phyloP scores from a whole-genome alignment of 2,113 vertebrate species.

The Scomber colias region DNA sequence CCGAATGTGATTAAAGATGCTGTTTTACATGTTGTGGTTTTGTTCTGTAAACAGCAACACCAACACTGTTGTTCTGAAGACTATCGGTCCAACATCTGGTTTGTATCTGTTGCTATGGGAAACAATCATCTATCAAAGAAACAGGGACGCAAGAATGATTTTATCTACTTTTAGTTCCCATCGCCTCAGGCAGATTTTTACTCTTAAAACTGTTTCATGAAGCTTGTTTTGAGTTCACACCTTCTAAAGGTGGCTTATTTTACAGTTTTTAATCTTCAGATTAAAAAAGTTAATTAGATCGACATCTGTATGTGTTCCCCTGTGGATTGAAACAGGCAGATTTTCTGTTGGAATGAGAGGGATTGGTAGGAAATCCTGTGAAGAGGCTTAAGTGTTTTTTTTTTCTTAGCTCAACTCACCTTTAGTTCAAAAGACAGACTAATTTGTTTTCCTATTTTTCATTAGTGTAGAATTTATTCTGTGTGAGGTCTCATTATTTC shows the following conservation, averaged over 20 bases:
- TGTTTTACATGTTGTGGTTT: not conserved
- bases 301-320: not conserved
- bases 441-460: slow-evolving; percentile 32
- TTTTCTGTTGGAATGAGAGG: slow-evolving; percentile 2
- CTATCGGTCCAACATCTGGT: slow-evolving; percentile 27
- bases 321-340: not conserved
- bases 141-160: slow-evolving; percentile 13
- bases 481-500: slow-evolving; percentile 68
- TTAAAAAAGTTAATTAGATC: not conserved
- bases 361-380: not conserved
- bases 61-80: not conserved
- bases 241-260: too few species aligned
- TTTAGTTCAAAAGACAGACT: slow-evolving; percentile 15
- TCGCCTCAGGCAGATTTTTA: too few species aligned
- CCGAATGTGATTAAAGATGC: slow-evolving; percentile 11
- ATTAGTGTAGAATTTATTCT: slow-evolving; percentile 50
- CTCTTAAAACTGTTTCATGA: not conserved
- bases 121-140: slow-evolving; percentile 17
- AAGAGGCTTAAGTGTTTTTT: not conserved
- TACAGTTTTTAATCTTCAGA: not conserved
- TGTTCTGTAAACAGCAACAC: slow-evolving; percentile 20
- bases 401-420: not conserved
- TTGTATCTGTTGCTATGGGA: slow-evolving; percentile 9
- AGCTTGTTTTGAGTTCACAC: not conserved
- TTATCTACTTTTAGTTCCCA: not conserved